Evolutionary conservation across 2,113 vertebrate species (phyloP), one percentile per base, ranked within the genome.

Genomic region (Aegithalos caudatus): DNA sequence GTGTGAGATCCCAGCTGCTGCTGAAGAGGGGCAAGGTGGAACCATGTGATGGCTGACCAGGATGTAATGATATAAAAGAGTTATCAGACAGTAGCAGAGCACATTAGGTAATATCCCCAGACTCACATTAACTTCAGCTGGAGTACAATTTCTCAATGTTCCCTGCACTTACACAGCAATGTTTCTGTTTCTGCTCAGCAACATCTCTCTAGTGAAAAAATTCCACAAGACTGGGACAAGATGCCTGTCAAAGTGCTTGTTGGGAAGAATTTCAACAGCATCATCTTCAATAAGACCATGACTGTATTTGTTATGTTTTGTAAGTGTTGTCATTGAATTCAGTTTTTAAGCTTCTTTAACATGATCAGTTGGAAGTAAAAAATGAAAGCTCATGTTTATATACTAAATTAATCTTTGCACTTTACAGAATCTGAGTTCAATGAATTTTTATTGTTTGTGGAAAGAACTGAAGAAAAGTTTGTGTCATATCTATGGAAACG

Each of bases 281-380:
- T 99, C 3, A 98, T 96, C 61, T 99, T 99, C 56, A 98, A 99
- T 94, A 97, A 98, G 70, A 97, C 98, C 80, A 98, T 82, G 86
- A 98, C 98, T 3, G 98, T 98, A 18, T 99, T 99, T 89, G 98
- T 99, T 33, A 95, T 99, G 94, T 99, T 99, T 96, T 99, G 99
- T 99, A 97, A 92, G 99, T 99, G 92, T 33, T 70, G 35, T 8
- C 12, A 2, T 8, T 57, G 12, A 33, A 88, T 74, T 78, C 42
- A 62, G n/a, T 65, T 38, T 82, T 92, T 67, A 79, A 83, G 21
- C 19, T 86, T 56, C 31, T 88, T 66, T 78, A 81, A 50, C 16
- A 12, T 18, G 11, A 74, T 37, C 50, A 44, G 6, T 19, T 22
- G 37, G 44, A 90, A 83, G 25, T 22, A 56, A 86, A 86, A 45